Conservation (phyloP, 2,113 vertebrate species). For the Leucopsar rothschildi region DNA sequence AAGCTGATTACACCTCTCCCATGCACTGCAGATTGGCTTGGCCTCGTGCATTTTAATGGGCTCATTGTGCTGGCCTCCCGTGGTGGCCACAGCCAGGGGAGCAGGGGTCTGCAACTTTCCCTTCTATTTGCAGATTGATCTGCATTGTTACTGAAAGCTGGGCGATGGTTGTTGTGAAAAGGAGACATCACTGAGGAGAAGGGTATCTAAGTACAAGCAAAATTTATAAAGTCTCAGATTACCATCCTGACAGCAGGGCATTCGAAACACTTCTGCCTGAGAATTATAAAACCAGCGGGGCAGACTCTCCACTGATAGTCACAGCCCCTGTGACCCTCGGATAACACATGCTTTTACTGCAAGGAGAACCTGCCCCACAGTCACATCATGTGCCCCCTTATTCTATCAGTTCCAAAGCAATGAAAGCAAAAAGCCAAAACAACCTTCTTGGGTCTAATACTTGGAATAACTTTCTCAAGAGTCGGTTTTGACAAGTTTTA, state of each 20-base stretch:
- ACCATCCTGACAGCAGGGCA: neutral
- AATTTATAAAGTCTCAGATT: neutral
- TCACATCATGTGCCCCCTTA: neutral
- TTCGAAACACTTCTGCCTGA: neutral
- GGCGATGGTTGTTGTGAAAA: fast-evolving
- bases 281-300: fast-evolving
- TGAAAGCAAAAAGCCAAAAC: neutral
- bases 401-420: neutral
- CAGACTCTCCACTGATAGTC: neutral
- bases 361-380: neutral
- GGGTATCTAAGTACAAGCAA: neutral
- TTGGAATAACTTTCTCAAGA: neutral
- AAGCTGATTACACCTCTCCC: neutral
- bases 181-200: neutral
- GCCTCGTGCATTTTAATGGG: neutral
- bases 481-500: neutral
- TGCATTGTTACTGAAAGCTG: fast-evolving
- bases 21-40: neutral
- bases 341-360: neutral
- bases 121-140: neutral
- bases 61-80: neutral
- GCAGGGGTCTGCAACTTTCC: fast-evolving
- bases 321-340: neutral
- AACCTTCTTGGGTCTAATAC: neutral
- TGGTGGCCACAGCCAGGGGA: fast-evolving